phyloP scores from a whole-genome alignment of 2,888 invertebrate species.

The Marasmarcha lunaedactyla region DNA sequence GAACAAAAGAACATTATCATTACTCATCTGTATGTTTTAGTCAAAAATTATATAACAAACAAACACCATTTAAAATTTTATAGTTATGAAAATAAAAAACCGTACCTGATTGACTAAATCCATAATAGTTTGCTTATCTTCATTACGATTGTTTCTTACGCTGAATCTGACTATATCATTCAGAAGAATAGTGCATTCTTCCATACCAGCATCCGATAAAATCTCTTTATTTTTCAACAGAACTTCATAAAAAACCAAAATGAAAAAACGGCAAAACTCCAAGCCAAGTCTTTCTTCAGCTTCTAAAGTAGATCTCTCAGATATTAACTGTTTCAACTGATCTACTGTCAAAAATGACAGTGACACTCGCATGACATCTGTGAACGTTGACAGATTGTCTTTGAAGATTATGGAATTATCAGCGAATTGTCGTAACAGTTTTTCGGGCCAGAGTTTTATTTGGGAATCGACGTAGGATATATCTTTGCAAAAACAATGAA shows the following conservation, averaged over 20 bases:
- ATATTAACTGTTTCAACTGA: slow-evolving; percentile 19
- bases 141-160: slow-evolving; percentile 18
- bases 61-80: too few relatives aligned
- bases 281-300: slow-evolving; percentile 18
- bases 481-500: too few relatives aligned
- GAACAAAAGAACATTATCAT: too few relatives aligned
- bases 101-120: slow-evolving; percentile 31
- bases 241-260: slow-evolving; percentile 20
- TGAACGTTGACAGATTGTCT: slow-evolving; percentile 16
- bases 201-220: slow-evolving; percentile 19
- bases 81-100: too few relatives aligned
- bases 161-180: slow-evolving; percentile 24
- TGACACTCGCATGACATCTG: slow-evolving; percentile 24
- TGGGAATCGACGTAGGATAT: not conserved
- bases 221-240: slow-evolving; percentile 21
- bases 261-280: slow-evolving; percentile 21
- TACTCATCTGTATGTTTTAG: too few relatives aligned
- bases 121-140: slow-evolving; percentile 18
- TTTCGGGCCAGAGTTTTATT: slow-evolving; percentile 5
- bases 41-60: too few relatives aligned
- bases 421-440: slow-evolving; percentile 4
- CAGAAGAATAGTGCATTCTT: slow-evolving; percentile 18
- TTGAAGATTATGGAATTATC: slow-evolving; percentile 2
- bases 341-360: slow-evolving; percentile 17
- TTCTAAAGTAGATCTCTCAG: slow-evolving; percentile 15